phyloP scores from a whole-genome alignment of 2,888 invertebrate genomes.

The Dascillus cervinus region DNA sequence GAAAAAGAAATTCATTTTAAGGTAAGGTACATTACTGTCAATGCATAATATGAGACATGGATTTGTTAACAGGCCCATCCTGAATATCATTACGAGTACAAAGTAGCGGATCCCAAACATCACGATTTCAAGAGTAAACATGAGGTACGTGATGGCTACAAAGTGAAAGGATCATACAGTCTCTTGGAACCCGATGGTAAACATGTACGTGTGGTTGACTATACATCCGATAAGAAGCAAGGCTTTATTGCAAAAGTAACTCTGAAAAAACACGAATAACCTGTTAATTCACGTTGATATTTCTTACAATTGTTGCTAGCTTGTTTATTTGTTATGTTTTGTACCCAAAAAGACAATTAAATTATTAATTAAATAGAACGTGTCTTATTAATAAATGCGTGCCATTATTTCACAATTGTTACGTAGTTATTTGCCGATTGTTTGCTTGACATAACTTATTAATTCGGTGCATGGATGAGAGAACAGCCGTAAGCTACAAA shows the following conservation, averaged over 20 bases:
- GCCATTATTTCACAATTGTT: too few species aligned
- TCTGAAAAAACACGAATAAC: slow-evolving; percentile 28
- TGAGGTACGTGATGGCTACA: slow-evolving; percentile 36
- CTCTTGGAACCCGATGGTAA: slow-evolving; percentile 36
- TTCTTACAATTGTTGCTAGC: slow-evolving; percentile 4
- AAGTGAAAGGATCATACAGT: slow-evolving; percentile 36
- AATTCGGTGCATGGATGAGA: too few species aligned
- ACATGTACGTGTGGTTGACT: slow-evolving; percentile 33
- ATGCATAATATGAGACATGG: neutral
- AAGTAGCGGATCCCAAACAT: slow-evolving; percentile 32
- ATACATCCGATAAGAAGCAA: slow-evolving; percentile 33
- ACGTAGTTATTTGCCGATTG: too few species aligned
- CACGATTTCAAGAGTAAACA: slow-evolving; percentile 35
- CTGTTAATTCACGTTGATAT: neutral
- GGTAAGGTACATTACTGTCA: slow-evolving; percentile 17
- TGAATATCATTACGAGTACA: slow-evolving; percentile 35
- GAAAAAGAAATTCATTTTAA: slow-evolving; percentile 31
- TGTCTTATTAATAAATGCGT: too few species aligned
- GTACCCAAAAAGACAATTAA: slow-evolving; percentile 5
- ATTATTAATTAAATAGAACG: too few species aligned
- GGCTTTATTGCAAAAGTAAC: slow-evolving; percentile 36
- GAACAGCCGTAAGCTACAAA: too few species aligned
- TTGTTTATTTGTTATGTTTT: slow-evolving; percentile 8
- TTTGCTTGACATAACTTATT: too few species aligned
- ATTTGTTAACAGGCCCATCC: slow-evolving; percentile 29